Evolutionary conservation across 92 coral and sea anemone genomes (phyloP).

Genomic region (Palythoa caribaeorum): DNA sequence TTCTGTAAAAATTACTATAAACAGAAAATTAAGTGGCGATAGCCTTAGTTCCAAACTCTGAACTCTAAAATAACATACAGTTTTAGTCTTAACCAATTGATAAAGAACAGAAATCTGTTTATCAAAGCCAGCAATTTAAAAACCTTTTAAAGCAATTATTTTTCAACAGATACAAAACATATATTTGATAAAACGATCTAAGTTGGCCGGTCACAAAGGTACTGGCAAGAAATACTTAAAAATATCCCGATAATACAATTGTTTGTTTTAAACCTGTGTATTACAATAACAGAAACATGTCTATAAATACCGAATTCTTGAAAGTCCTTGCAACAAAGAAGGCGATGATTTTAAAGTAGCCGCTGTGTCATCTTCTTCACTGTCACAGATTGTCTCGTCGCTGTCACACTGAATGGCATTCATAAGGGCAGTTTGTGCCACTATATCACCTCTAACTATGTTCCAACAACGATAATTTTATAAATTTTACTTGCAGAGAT

Average conservation of each 20-base stretch:
- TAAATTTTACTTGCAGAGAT: neutral
- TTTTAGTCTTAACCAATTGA: too few relatives aligned
- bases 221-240: neutral
- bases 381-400: conserved; percentile 74
- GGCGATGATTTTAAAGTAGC: conserved; percentile 48
- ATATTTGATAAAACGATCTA: too few relatives aligned
- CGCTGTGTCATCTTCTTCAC: conserved; percentile 36
- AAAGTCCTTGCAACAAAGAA: conserved; percentile 52
- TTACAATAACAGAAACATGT: neutral
- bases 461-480: neutral
- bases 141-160: too few relatives aligned
- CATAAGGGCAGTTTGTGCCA: conserved; percentile 14
- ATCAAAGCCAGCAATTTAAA: too few relatives aligned
- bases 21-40: too few relatives aligned
- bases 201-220: too few relatives aligned
- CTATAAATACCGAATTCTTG: conserved; percentile 6
- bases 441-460: too few relatives aligned
- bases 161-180: too few relatives aligned
- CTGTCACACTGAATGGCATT: conserved; percentile 42
- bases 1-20: too few relatives aligned
- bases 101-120: too few relatives aligned
- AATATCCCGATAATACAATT: neutral
- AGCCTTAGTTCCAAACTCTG: too few relatives aligned
- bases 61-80: too few relatives aligned
- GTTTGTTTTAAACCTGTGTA: neutral